Evolutionary conservation across 2,797 vertebrate species (phyloP).

Genomic region (Arnoldichthys spilopterus): DNA sequence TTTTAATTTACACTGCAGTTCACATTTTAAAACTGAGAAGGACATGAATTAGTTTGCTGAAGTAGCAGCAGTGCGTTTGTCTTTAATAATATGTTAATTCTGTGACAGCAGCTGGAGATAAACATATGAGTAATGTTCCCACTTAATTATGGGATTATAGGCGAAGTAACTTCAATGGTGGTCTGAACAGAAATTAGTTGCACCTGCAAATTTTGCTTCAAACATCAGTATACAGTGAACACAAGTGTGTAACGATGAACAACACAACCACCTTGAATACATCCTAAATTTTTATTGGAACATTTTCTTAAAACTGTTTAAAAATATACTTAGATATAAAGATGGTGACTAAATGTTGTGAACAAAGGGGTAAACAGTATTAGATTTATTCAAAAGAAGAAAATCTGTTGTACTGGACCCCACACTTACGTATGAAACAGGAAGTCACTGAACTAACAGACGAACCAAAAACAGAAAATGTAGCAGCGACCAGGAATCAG

Average conservation of each 20-base stretch:
- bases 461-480: conserved; percentile 24
- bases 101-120: neutral
- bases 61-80: neutral
- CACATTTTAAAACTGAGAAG: neutral
- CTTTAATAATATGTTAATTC: neutral
- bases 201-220: neutral
- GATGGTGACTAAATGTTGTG: conserved; percentile 67
- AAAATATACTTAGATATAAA: conserved; percentile 75
- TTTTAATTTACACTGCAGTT: neutral
- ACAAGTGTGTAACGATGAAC: conserved; percentile 2
- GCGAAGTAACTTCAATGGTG: too few species aligned
- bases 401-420: conserved; percentile 25
- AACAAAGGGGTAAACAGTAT: conserved; percentile 54
- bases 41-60: neutral
- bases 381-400: conserved; percentile 40
- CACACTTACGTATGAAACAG: conserved; percentile 32
- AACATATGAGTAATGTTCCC: neutral
- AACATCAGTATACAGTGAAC: neutral
- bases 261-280: conserved; percentile 16
- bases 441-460: conserved; percentile 22
- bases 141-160: too few species aligned
- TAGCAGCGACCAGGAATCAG: conserved; percentile 40
- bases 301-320: conserved; percentile 78
- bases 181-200: neutral
- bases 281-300: conserved; percentile 67